phyloP scores from a whole-genome alignment of 1,140 invertebrate genomes.

The Drepana arcuata region DNA sequence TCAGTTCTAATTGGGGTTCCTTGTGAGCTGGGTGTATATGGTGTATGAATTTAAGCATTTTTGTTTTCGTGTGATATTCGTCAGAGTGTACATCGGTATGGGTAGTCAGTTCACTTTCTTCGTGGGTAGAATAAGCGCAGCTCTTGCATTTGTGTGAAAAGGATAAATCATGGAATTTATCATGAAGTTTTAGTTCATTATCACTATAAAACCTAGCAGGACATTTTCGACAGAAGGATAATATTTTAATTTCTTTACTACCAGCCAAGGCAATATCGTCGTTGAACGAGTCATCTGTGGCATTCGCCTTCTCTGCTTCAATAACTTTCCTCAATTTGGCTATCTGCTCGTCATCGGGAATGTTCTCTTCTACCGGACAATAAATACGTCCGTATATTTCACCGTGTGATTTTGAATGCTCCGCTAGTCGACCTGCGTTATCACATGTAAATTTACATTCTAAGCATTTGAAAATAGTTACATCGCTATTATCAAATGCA shows the following conservation, averaged over 20 bases:
- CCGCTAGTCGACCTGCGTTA: conserved; percentile 80
- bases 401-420: conserved; percentile 85
- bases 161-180: conserved; percentile 77
- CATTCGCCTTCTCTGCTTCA: conserved; percentile 40
- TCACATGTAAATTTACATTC: conserved; percentile 88
- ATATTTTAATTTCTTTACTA: conserved; percentile 46
- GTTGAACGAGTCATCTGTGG: conserved; percentile 22
- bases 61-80: conserved; percentile 86
- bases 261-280: conserved; percentile 27
- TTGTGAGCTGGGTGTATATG: conserved; percentile 75
- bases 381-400: conserved; percentile 80
- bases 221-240: conserved; percentile 79
- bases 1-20: conserved; percentile 75
- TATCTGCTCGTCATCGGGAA: conserved; percentile 79
- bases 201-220: conserved; percentile 79
- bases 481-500: conserved; percentile 62
- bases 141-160: conserved; percentile 79
- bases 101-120: conserved; percentile 78
- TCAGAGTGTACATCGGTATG: conserved; percentile 85
- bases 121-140: conserved; percentile 84
- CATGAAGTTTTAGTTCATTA: conserved; percentile 79
- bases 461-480: conserved; percentile 74
- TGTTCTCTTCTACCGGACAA: conserved; percentile 76
- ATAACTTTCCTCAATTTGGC: conserved; percentile 72
- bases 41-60: conserved; percentile 78